Evolutionary conservation across 2,113 vertebrate species (phyloP).

Genomic region (Elephantulus edwardii): DNA sequence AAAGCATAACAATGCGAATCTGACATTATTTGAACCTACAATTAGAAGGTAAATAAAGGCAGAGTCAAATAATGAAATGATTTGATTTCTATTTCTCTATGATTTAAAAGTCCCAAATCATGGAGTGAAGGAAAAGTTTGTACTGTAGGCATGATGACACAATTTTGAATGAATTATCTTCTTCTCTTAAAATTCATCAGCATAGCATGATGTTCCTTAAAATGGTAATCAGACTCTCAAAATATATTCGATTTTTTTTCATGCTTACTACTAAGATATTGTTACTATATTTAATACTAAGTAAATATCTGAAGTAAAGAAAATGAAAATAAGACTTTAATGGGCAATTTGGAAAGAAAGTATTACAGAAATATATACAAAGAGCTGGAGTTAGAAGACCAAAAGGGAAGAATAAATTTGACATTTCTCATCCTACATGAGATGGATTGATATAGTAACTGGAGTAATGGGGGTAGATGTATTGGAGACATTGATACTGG

Average conservation of each 20-base stretch:
- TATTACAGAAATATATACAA: too few relatives aligned
- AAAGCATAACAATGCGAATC: background rate
- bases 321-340: too few relatives aligned
- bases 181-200: conserved; percentile 36
- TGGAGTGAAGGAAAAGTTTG: conserved; percentile 32
- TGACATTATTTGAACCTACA: conserved; percentile 10
- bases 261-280: background rate
- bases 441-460: too few relatives aligned
- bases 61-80: conserved; percentile 4
- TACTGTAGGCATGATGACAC: background rate
- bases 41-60: conserved; percentile 40
- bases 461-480: too few relatives aligned
- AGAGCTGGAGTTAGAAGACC: too few relatives aligned
- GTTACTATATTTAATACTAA: too few relatives aligned
- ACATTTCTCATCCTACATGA: too few relatives aligned
- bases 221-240: conserved; percentile 41
- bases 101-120: conserved; percentile 20
- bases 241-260: background rate
- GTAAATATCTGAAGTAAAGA: too few relatives aligned
- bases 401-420: too few relatives aligned
- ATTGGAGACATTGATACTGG: too few relatives aligned
- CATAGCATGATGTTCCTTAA: conserved; percentile 24
- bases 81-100: background rate
- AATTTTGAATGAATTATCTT: background rate
- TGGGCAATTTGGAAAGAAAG: too few relatives aligned